A percentile compares a stretch with the other conserved stretches of the same genome.
Evolutionary conservation across 2,888 invertebrate species (phyloP).

Genomic region (Caenorhabditis sinica): DNA sequence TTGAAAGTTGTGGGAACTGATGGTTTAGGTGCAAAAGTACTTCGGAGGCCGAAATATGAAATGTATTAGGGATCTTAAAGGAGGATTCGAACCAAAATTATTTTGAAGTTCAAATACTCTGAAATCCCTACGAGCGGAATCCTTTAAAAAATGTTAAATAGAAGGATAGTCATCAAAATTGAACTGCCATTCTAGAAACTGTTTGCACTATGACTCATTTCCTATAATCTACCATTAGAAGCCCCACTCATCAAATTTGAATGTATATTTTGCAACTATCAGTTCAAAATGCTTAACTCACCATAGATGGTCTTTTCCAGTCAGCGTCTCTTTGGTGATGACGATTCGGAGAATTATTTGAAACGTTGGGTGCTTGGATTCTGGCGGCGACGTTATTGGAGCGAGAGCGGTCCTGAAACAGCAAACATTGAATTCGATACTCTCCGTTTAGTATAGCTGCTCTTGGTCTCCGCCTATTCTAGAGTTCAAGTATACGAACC

Average conservation of each 20-base stretch:
- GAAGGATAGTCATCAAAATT: no score
- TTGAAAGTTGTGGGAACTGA: background rate
- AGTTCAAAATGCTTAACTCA: no score
- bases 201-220: background rate
- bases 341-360: background rate
- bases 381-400: constrained; percentile 36
- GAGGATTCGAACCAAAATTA: no score
- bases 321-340: constrained; percentile 9
- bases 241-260: background rate
- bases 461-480: background rate
- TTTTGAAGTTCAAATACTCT: no score
- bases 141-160: no score
- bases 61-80: no score
- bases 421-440: background rate
- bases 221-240: background rate
- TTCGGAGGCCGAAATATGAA: no score
- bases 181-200: background rate
- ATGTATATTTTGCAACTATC: background rate
- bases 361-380: constrained; percentile 40
- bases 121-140: no score
- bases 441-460: background rate
- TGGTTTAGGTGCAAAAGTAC: no score
- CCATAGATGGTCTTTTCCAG: constrained; percentile 8
- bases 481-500: background rate
- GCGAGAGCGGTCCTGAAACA: constrained; percentile 25